These are phyloP conservation scores for Pentalonia nigronervosa DNA, from an alignment of 1,140 invertebrate species.

Conservation along the genomic window DNA sequence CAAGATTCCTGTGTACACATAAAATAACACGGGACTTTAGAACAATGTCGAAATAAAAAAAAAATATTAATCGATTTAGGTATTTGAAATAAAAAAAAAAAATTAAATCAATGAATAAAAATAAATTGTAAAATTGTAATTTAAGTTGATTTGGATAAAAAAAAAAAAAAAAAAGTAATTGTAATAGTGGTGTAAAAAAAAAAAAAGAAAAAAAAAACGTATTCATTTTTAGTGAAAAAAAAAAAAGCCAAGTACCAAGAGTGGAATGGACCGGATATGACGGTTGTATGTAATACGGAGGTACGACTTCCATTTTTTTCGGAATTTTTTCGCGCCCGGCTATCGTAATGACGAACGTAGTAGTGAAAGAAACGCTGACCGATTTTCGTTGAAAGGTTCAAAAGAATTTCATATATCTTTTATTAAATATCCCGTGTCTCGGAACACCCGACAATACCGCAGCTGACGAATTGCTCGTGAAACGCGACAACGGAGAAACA, in stretches of 20 bases:
- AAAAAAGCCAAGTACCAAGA: conserved; percentile 39
- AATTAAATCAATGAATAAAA: neutral
- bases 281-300: conserved; percentile 49
- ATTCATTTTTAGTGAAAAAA: neutral
- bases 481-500: neutral
- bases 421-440: neutral
- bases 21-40: conserved; percentile 13
- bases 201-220: neutral
- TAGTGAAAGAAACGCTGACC: neutral
- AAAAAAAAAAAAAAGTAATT: neutral
- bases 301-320: conserved; percentile 56
- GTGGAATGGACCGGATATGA: conserved; percentile 54
- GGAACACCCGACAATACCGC: neutral
- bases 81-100: neutral
- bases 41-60: neutral
- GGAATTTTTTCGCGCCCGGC: conserved; percentile 29
- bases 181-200: neutral
- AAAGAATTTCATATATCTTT: neutral
- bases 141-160: neutral
- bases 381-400: neutral
- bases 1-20: conserved; percentile 59
- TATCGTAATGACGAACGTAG: neutral
- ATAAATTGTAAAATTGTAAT: neutral
- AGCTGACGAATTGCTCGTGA: neutral
- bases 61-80: neutral